Percentiles rank a stretch among this genome's conserved stretches.
phyloP scores from a whole-genome alignment of 2,797 vertebrate species.

The Coendou prehensilis region DNA sequence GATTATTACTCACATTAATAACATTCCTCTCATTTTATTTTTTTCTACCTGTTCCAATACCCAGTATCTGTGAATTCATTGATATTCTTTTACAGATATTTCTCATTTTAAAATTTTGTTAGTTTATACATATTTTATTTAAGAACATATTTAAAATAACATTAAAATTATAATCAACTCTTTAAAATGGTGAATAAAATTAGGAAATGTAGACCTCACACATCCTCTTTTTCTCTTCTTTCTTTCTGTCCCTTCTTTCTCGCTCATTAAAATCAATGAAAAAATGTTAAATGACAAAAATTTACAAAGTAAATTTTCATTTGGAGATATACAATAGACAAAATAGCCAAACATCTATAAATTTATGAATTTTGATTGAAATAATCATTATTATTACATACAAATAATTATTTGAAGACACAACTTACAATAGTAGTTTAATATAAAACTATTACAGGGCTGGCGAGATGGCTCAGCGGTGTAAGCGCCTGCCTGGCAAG shows the following conservation, averaged over 20 bases:
- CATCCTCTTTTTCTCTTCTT: neutral
- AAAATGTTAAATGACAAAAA: neutral
- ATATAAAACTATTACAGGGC: neutral
- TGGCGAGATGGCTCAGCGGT: too few species aligned
- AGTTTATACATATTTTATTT: neutral
- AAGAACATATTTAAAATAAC: neutral
- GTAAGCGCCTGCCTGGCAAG: too few species aligned
- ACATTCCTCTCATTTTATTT: neutral
- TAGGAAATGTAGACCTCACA: neutral
- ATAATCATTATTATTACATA: neutral
- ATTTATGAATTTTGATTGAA: neutral
- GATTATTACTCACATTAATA: neutral
- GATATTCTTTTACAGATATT: neutral
- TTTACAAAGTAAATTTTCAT: neutral
- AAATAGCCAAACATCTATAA: neutral
- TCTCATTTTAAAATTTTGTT: neutral
- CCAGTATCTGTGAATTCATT: neutral
- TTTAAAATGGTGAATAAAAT: neutral
- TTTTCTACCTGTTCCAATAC: neutral
- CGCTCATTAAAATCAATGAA: neutral
- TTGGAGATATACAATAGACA: neutral
- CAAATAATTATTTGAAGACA: neutral
- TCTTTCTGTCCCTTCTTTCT: neutral
- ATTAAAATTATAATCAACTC: neutral
- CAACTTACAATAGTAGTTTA: neutral